Evolutionary conservation across 2,113 vertebrate genomes (phyloP), one percentile per base, ranked within the genome.

Genomic region (Phrynosoma platyrhinos): DNA sequence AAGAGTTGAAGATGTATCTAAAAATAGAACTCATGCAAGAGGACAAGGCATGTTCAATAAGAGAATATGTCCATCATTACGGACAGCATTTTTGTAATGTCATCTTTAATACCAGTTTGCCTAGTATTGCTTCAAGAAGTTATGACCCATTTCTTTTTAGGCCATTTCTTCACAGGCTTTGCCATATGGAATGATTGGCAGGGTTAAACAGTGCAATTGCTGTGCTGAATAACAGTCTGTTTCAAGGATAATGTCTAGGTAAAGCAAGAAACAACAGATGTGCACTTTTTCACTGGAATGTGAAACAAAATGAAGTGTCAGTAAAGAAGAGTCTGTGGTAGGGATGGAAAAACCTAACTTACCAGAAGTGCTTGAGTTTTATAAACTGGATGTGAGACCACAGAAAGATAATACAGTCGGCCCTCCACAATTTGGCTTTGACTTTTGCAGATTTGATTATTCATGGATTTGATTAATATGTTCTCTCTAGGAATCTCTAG

Each of bases 1-100:
- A 9, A 78, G 85, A 8, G 87, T 84, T 83, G 47, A 77, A 90
- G 84, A 86, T 18, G 36, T 36, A 1, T 32, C 42, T 92, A 55
- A 91, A 83, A 74, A 87, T 27, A 42, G 2, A 2, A 81, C 36
- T 32, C 72, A 1, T 53, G 13, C 14, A 82, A 80, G 53, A 8
- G 52, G 72, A 86, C 40, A 32, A 1, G 32, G 53, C 47, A 55
- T 9, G 80, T 86, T 87, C 75, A 84, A 64, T 69, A 64, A 80
- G 53, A 58, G 86, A 77, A 2, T 0, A 0, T 68, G 72, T 42
- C 42, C 88, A 14, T 87, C 12, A 0, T 21, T 3, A 78, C 71
- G 79, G 83, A 88, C 32, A 30, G 71, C 64, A 5, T 71, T 85
- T 64, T 82, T 64, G 10, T 91, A 89, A 1, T 32, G 0, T 25